A percentile compares a stretch with the other conserved stretches of the same genome.
Evolutionary conservation across 2,797 vertebrate genomes (phyloP).

Genomic region (Coilia nasus): DNA sequence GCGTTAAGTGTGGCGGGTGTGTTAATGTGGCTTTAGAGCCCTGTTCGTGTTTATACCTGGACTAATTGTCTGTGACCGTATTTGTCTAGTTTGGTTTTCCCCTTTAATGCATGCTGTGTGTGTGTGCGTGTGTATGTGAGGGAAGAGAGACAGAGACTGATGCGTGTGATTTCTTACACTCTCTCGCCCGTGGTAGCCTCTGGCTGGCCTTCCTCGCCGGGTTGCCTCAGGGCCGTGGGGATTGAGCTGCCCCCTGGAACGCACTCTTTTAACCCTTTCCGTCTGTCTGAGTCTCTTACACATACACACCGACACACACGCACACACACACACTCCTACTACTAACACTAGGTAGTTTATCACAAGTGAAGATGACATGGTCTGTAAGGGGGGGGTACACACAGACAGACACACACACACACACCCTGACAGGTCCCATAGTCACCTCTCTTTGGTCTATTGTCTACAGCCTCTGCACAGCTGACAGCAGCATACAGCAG

Average conservation of each 20-base stretch:
- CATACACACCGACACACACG: background rate
- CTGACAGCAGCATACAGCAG: background rate
- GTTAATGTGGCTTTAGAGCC: background rate
- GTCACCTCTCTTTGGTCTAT: background rate
- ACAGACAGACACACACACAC: slow-evolving; percentile 1
- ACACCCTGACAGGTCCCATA: background rate
- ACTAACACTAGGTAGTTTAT: too few species aligned
- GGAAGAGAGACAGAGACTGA: background rate
- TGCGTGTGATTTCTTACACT: background rate
- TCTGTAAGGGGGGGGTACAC: background rate
- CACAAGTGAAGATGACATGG: too few species aligned
- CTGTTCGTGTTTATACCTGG: background rate
- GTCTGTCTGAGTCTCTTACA: background rate
- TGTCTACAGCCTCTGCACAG: background rate
- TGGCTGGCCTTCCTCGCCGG: background rate
- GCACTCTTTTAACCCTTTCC: background rate
- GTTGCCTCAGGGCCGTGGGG: background rate
- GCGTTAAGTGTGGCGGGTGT: background rate
- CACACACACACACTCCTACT: background rate
- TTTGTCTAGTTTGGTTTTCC: slow-evolving; percentile 26
- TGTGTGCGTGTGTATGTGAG: background rate
- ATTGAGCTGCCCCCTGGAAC: slow-evolving; percentile 12
- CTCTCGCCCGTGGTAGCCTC: background rate
- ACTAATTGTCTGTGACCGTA: background rate
- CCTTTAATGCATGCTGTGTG: background rate